Evolutionary conservation across 2,888 invertebrate genomes (phyloP).

Genomic region (Tipula unca): DNA sequence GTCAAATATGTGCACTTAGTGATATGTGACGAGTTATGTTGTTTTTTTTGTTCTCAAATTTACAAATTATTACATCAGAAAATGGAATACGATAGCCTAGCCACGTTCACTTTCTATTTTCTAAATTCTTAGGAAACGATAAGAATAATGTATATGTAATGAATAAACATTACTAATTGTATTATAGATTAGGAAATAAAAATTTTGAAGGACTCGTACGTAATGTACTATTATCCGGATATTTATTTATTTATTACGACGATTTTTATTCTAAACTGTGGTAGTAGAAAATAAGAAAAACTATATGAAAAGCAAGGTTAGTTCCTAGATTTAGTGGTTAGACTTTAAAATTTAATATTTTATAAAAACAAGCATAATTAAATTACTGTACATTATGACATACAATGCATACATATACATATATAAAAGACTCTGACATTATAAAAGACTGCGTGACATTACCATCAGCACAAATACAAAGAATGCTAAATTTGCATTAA

Average conservation of each 20-base stretch:
- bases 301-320: neutral
- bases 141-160: neutral
- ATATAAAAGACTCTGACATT: neutral
- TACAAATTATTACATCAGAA: neutral
- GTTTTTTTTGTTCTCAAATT: neutral
- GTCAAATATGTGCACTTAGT: neutral
- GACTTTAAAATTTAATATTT: neutral
- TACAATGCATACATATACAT: no score
- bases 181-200: neutral
- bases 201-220: neutral
- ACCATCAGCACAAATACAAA: neutral
- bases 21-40: neutral
- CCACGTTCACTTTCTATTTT: neutral
- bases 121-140: neutral
- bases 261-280: neutral
- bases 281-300: neutral
- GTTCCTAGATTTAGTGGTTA: neutral
- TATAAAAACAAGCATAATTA: no score
- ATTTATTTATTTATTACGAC: no score
- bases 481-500: neutral
- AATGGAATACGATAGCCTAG: neutral
- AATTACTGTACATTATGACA: no score
- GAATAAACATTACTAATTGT: neutral
- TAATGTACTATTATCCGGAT: no score
- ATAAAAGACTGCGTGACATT: neutral